A percentile compares a stretch with the other conserved stretches of the same genome.
phyloP scores from a whole-genome alignment of 1,140 invertebrate genomes.

The Drosophila erecta region DNA sequence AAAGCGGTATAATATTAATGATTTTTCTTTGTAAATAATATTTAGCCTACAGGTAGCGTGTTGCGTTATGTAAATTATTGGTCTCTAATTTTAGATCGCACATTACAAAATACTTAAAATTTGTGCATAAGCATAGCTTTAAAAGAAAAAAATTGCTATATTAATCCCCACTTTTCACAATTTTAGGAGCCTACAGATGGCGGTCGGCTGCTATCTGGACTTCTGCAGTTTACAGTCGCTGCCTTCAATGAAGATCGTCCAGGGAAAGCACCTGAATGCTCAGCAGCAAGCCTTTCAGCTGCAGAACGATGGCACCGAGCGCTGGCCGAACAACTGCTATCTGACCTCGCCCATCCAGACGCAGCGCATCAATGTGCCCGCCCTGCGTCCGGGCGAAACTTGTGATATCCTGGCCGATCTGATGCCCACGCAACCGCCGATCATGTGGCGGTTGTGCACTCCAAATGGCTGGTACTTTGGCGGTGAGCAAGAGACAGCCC shows the following conservation, averaged over 20 bases:
- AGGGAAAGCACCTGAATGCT: conserved; percentile 85
- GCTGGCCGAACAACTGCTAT: conserved; percentile 91
- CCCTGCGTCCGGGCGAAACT: conserved; percentile 88
- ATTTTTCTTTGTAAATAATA: neutral
- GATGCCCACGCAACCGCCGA: conserved; percentile 90
- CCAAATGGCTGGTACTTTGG: conserved; percentile 93
- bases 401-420: conserved; percentile 88
- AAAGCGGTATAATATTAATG: neutral
- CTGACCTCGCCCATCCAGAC: conserved; percentile 87
- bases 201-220: conserved; percentile 98
- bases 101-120: too few relatives aligned
- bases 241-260: conserved; percentile 92
- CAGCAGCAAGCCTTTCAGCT: conserved; percentile 91
- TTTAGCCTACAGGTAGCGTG: too few relatives aligned
- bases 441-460: conserved; percentile 93
- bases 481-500: conserved; percentile 85
- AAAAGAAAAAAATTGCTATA: too few relatives aligned
- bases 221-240: conserved; percentile 86
- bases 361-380: conserved; percentile 86
- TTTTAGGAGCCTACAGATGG: conserved; percentile 96
- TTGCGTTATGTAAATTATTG: too few relatives aligned
- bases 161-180: neutral
- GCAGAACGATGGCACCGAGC: conserved; percentile 91
- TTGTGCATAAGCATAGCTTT: too few relatives aligned
- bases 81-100: too few relatives aligned